These are phyloP conservation scores for Aphelocoma californica DNA, from an alignment of 2,797 vertebrate species.

Conservation along the genomic window DNA sequence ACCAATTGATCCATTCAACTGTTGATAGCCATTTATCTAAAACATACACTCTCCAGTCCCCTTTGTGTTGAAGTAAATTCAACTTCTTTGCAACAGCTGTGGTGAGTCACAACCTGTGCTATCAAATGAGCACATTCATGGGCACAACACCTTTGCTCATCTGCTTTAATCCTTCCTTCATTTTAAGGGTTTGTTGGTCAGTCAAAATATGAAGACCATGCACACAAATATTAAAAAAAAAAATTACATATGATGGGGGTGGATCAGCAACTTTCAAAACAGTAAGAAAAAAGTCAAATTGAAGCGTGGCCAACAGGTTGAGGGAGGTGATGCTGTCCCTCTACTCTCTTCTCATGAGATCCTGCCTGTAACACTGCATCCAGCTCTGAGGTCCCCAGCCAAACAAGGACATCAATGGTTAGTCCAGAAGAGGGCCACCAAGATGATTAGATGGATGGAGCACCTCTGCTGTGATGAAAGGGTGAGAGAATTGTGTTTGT, in stretches of 20 bases:
- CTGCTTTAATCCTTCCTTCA: neutral
- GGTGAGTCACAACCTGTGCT: neutral
- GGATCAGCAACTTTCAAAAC: neutral
- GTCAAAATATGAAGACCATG: neutral
- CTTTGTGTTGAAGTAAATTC: neutral
- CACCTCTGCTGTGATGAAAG: neutral
- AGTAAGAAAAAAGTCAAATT: neutral
- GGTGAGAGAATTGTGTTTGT: neutral
- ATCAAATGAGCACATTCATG: neutral
- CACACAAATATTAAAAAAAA: neutral
- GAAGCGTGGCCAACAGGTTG: neutral
- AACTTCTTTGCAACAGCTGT: neutral
- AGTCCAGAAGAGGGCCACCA: neutral
- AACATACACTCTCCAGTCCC: neutral
- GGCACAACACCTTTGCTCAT: neutral
- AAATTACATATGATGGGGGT: no score
- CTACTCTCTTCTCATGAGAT: neutral
- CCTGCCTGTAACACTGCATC: neutral
- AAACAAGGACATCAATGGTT: neutral
- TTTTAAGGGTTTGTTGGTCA: neutral
- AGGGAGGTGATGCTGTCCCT: neutral
- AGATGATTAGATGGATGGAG: neutral
- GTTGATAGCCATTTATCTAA: neutral
- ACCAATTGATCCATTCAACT: rapidly evolving
- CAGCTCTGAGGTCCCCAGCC: neutral